These are phyloP conservation scores for Sarcophaga variegata DNA, from an alignment of 2,888 invertebrate species.

Conservation along the genomic window DNA sequence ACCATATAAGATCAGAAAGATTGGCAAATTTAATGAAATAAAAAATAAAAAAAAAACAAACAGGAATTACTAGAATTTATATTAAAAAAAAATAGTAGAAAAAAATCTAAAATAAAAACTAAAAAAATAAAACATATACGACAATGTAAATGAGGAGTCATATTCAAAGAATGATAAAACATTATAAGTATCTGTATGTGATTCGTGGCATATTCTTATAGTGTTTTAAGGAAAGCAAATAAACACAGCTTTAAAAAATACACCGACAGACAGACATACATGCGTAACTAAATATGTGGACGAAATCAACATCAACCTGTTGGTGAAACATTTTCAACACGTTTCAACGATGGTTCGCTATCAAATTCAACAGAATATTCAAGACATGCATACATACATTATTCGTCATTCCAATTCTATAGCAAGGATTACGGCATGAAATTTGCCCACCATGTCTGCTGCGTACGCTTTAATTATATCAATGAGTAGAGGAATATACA, in stretches of 20 bases:
- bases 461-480: too few relatives aligned
- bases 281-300: background rate
- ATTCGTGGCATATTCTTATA: background rate
- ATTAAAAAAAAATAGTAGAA: background rate
- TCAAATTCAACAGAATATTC: too few relatives aligned
- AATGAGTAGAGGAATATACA: too few relatives aligned
- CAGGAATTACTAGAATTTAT: background rate
- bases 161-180: background rate
- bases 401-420: too few relatives aligned
- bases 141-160: background rate
- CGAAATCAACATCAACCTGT: background rate
- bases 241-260: background rate
- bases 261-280: background rate
- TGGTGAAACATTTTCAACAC: background rate
- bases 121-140: background rate
- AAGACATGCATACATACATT: too few relatives aligned
- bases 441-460: too few relatives aligned
- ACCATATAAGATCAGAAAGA: background rate
- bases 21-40: background rate
- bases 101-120: too few relatives aligned
- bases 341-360: background rate
- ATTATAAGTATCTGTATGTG: background rate
- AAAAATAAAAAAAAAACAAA: background rate
- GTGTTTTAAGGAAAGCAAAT: background rate
- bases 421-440: too few relatives aligned